phyloP scores from a whole-genome alignment of 2,888 invertebrate species.

The Pheosia gnoma region DNA sequence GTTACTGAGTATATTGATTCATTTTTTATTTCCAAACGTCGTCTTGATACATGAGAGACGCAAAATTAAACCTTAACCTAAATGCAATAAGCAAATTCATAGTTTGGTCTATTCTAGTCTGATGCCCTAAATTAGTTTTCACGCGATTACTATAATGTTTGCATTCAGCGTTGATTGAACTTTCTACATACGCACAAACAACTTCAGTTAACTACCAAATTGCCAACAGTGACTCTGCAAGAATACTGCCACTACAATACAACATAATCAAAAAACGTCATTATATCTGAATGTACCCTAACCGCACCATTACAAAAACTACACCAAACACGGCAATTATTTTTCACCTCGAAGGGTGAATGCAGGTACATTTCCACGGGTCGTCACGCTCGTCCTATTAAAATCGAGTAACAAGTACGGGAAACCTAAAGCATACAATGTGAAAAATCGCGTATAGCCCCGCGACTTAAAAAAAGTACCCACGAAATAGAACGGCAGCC shows the following conservation, averaged over 20 bases:
- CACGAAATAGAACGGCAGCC: constrained; percentile 68
- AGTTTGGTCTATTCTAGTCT: too few species aligned
- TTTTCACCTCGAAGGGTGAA: constrained; percentile 29
- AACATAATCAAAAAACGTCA: constrained; percentile 23
- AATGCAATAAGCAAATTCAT: too few species aligned
- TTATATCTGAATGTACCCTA: constrained; percentile 30
- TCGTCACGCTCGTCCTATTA: constrained; percentile 59
- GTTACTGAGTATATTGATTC: too few species aligned
- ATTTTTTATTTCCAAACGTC: too few species aligned
- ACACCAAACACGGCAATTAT: constrained; percentile 51
- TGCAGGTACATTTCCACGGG: constrained; percentile 47
- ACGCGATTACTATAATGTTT: too few species aligned
- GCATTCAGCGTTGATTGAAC: background rate
- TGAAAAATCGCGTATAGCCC: constrained; percentile 61
- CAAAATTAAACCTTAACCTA: too few species aligned
- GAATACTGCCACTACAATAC: constrained; percentile 1
- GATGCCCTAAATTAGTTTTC: too few species aligned
- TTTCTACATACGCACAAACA: background rate
- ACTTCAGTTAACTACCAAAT: background rate
- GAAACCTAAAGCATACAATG: constrained; percentile 68
- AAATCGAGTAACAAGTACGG: constrained; percentile 61
- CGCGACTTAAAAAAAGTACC: constrained; percentile 67
- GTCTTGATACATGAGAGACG: too few species aligned
- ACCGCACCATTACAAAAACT: constrained; percentile 19
- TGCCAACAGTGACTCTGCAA: background rate